Evolutionary conservation across 2,888 invertebrate genomes (phyloP).

Genomic region (Parnassius apollo): DNA sequence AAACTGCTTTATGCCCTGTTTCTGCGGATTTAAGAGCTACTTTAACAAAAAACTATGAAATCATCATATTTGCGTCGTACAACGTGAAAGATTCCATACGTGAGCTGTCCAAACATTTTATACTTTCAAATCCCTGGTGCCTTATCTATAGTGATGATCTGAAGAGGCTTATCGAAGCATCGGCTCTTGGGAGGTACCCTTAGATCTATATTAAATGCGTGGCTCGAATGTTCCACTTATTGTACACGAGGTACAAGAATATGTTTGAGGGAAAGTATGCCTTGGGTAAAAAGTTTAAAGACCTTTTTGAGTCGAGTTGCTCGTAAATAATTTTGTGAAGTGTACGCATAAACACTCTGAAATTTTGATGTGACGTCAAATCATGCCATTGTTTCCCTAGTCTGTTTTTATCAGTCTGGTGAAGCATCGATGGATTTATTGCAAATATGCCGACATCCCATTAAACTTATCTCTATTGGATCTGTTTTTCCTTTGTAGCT

Average conservation of each 20-base stretch:
- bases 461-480: slow-evolving; percentile 56
- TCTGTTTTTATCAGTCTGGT: slow-evolving; percentile 22
- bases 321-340: neutral
- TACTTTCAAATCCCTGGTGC: slow-evolving; percentile 76
- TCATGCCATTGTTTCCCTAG: slow-evolving; percentile 67
- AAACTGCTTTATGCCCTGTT: slow-evolving; percentile 43
- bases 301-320: neutral
- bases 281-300: slow-evolving; percentile 6
- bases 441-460: slow-evolving; percentile 46
- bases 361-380: slow-evolving; percentile 70
- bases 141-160: slow-evolving; percentile 78
- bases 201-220: slow-evolving; percentile 79
- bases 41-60: slow-evolving; percentile 35
- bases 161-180: slow-evolving; percentile 69
- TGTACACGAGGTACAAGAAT: slow-evolving; percentile 24
- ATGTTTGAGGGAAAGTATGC: slow-evolving; percentile 29
- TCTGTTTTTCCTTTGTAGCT: slow-evolving; percentile 45
- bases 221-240: slow-evolving; percentile 26
- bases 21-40: slow-evolving; percentile 35
- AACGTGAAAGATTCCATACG: slow-evolving; percentile 77
- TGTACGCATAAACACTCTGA: slow-evolving; percentile 25
- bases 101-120: slow-evolving; percentile 80
- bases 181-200: slow-evolving; percentile 69
- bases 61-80: slow-evolving; percentile 71
- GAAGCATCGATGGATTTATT: slow-evolving; percentile 69